phyloP scores from a whole-genome alignment of 2,797 vertebrate species.

The Mastacembelus armatus region DNA sequence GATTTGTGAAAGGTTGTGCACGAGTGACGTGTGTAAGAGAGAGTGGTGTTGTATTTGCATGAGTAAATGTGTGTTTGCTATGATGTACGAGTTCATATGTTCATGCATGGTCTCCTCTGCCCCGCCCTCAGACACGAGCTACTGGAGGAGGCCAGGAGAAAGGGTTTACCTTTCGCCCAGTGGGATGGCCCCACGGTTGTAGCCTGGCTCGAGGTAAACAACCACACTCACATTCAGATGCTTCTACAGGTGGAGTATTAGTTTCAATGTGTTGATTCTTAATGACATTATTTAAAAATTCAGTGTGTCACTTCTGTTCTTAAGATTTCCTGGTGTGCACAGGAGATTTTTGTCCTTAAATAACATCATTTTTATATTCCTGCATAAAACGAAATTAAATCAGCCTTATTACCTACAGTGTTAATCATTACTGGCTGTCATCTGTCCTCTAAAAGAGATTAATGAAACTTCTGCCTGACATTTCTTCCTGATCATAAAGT shows the following conservation, averaged over 20 bases:
- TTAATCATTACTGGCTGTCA: too few species aligned
- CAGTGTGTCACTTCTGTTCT: background rate
- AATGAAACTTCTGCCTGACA: too few species aligned
- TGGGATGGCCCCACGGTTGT: conserved; percentile 98
- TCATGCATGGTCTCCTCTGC: conserved; percentile 52
- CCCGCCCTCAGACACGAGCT: conserved; percentile 91
- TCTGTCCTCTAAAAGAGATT: too few species aligned
- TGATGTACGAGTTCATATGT: background rate
- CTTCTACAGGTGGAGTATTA: background rate
- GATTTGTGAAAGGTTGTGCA: conserved; percentile 21
- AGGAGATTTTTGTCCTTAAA: too few species aligned
- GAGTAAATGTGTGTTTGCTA: conserved; percentile 33
- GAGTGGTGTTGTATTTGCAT: background rate
- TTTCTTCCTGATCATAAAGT: too few species aligned
- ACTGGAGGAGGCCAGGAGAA: conserved; percentile 95
- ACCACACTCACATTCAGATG: too few species aligned
- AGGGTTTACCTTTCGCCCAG: conserved; percentile 96
- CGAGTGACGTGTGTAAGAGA: conserved; percentile 8
- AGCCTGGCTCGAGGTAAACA: conserved; percentile 93
- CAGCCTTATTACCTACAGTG: too few species aligned
- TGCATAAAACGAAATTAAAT: too few species aligned
- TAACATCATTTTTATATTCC: too few species aligned
- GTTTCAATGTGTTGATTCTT: background rate
- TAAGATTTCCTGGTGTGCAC: background rate
- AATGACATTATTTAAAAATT: too few species aligned